Percentiles rank a stretch among this genome's conserved stretches.
phyloP scores from a whole-genome alignment of 2,113 vertebrate genomes.

The Acrocephalus arundinaceus region DNA sequence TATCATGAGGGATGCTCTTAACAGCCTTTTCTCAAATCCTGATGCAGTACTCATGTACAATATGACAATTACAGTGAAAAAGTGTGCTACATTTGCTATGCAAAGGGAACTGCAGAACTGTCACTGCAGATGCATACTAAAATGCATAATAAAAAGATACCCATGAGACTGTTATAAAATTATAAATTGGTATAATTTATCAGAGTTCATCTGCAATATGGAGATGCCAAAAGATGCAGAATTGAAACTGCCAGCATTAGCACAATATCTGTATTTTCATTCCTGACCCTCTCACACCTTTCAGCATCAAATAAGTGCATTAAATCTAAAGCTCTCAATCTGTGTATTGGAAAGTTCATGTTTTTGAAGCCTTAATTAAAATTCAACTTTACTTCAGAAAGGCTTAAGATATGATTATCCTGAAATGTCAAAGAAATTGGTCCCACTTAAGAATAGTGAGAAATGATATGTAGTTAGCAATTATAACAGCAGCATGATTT shows the following conservation, averaged over 20 bases:
- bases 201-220: not conserved
- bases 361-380: constrained; percentile 9
- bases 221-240: not conserved
- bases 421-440: not conserved
- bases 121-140: not conserved
- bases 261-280: not conserved
- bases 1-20: not conserved
- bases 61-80: not conserved
- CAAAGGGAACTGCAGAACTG: not conserved
- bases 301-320: not conserved
- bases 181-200: constrained; percentile 31
- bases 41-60: not conserved
- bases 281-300: not conserved
- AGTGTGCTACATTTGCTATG: not conserved
- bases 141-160: not conserved
- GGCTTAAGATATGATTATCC: not conserved
- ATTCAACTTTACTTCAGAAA: constrained; percentile 7
- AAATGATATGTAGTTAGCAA: not conserved
- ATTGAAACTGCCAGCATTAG: constrained; percentile 6
- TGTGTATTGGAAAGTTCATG: not conserved
- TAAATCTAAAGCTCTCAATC: not conserved
- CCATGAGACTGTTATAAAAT: not conserved
- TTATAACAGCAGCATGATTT: not conserved
- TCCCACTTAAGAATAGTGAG: not conserved
- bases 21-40: not conserved